Evolutionary conservation across 2,888 invertebrate species (phyloP).

Genomic region (Digitonthophagus gazella): DNA sequence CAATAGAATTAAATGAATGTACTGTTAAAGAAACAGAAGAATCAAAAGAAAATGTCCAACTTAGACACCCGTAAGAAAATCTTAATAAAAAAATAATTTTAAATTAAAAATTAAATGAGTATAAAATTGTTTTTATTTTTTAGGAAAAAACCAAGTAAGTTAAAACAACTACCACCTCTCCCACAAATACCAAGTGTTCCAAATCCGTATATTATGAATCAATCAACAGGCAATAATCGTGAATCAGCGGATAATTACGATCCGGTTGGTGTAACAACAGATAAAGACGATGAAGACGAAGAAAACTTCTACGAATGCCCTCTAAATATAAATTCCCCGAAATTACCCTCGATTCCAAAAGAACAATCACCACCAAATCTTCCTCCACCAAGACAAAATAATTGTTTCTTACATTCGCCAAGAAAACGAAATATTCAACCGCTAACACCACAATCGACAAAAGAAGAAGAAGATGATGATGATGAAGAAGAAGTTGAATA

Average conservation of each 20-base stretch:
- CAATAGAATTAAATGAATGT: not conserved
- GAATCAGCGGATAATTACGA: conserved; percentile 9
- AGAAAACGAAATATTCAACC: not conserved
- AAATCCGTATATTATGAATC: conserved; percentile 6
- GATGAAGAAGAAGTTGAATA: conserved; percentile 10
- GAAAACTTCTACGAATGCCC: conserved; percentile 16
- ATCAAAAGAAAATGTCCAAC: conserved; percentile 1
- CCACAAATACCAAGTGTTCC: conserved; percentile 3
- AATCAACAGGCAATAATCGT: not conserved
- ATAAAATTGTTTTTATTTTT: not conserved
- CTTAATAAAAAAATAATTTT: not conserved
- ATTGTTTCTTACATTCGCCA: not conserved
- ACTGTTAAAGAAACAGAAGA: not conserved
- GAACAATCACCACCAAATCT: not conserved
- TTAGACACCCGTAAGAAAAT: not conserved
- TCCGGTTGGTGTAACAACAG: not conserved
- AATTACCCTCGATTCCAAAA: not conserved
- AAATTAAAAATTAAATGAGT: not conserved
- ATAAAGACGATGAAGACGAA: not conserved
- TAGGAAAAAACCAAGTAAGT: not conserved
- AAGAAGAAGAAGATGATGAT: not conserved
- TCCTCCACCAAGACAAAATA: not conserved
- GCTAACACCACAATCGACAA: not conserved
- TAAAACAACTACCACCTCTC: conserved; percentile 17
- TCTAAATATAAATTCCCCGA: not conserved